Evolutionary conservation across 2,888 invertebrate genomes (phyloP).

Genomic region (Drosophila borborema): DNA sequence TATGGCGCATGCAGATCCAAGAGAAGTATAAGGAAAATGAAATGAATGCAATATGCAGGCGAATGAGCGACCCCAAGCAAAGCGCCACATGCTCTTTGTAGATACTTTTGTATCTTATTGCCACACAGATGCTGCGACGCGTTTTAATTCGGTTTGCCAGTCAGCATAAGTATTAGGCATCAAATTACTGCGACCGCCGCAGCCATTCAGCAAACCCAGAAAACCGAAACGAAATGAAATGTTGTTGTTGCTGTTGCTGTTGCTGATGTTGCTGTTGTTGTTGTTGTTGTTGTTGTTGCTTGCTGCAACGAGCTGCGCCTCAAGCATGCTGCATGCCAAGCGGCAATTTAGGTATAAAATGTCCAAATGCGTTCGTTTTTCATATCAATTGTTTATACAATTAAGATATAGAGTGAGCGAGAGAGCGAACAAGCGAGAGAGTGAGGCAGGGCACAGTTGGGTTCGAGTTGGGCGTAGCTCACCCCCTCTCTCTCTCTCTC

Average conservation of each 20-base stretch:
- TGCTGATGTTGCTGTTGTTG: slow-evolving; percentile 13
- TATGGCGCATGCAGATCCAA: slow-evolving; percentile 16
- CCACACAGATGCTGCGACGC: slow-evolving; percentile 45
- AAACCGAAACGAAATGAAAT: slow-evolving; percentile 73
- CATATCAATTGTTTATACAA: slow-evolving; percentile 76
- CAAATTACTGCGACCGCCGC: slow-evolving; percentile 69
- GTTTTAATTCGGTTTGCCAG: slow-evolving; percentile 50
- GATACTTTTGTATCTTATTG: slow-evolving; percentile 54
- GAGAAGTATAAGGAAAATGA: slow-evolving; percentile 23
- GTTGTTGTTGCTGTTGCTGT: slow-evolving; percentile 20
- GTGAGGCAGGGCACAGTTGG: background rate
- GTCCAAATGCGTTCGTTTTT: slow-evolving; percentile 76
- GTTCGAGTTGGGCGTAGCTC: slow-evolving; percentile 4
- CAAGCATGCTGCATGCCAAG: slow-evolving; percentile 64
- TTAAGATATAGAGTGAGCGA: slow-evolving; percentile 40
- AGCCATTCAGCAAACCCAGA: slow-evolving; percentile 74
- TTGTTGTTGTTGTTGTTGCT: slow-evolving; percentile 12
- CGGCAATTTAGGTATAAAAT: slow-evolving; percentile 78
- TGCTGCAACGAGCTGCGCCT: slow-evolving; percentile 43
- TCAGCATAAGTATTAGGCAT: slow-evolving; percentile 56
- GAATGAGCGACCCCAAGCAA: slow-evolving; percentile 46
- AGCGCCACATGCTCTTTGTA: slow-evolving; percentile 30
- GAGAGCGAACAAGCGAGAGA: background rate
- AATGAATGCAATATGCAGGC: slow-evolving; percentile 45
- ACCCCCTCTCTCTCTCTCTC: background rate